Base-by-base conservation (phyloP, 2,113 vertebrate genomes). In the Cebidichthys violaceus region DNA sequence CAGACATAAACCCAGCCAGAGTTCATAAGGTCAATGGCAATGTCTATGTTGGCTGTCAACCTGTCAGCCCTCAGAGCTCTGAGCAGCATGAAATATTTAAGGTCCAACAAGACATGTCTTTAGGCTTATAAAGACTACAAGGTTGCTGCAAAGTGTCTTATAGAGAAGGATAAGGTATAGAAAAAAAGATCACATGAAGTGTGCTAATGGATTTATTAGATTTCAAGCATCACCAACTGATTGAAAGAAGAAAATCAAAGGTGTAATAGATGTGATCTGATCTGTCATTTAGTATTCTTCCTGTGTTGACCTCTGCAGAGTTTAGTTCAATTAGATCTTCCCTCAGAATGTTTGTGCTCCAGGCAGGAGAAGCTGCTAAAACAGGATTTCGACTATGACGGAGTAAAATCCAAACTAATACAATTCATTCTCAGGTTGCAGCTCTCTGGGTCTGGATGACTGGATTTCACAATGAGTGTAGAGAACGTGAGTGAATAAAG, bases 401-500 rank as follows among this genome's bases (percentile, higher is more conserved):
- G 1, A 81, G 47, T 55, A 35, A 66, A 78, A 78, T 11, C 82
- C 43, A 22, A 45, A n/a, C 60, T 82, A 79, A 80, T 79, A 35
- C 52, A 62, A 82, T 77, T 66, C 47, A 9, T 72, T 41, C 18
- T 47, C 33, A 52, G 39, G 75, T 79, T 74, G 66, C 62, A 9
- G 66, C 62, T 17, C 15, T 69, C 41, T 39, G 57, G 64, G 31
- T 80, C 66, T 31, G 55, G 33, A 33, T 37, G 70, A 76, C 68
- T 84, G 13, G 0, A 62, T 83, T 85, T 85, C 45, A 69, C 60
- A 75, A 55, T 74, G 80, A 54, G 59, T 52, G 20, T 11, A 31
- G 29, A 85, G 55, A n/a, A 59, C 35, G 80, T 78, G 69, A 87
- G 74, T 74, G 57, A 77, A 77, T 86, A 74, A 83, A 79, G 13